Base-by-base conservation (phyloP, 2,113 vertebrate species). In the Microtus richardsoni region DNA sequence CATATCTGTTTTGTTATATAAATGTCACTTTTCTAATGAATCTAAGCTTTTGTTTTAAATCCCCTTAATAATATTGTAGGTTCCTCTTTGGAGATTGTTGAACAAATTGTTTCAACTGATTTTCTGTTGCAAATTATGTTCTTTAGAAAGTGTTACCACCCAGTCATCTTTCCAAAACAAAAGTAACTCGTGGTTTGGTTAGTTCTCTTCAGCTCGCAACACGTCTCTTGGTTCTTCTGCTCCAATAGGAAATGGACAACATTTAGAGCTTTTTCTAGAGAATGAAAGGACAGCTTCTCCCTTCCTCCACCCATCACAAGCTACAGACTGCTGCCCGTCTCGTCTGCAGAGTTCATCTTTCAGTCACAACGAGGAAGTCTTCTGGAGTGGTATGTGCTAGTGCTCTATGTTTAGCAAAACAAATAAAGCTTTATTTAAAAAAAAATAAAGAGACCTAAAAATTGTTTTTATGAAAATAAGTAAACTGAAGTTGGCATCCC, bases 391-490 rank as follows among this genome's bases (percentile, higher is more conserved):
- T 66, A 74, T 74, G 24, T 62, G 60, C 26, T 68, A 70, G 68
- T 58, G 24, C 0, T 58, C 49, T 62, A 28, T 84, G 62, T 85
- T 52, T 77, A 85, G 79, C 87, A 82, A 93, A 83, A 91, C 64
- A 94, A 88, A 94, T 74, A 49, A 77, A 92, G 5, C n/a, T 36
- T 87, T 64, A 47, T 78, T 95, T 21, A 71, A 54, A 58, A 58
- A 58, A 71, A 54, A 58, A n/a, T n/a, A 17, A 24, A 73, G 26
- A 91, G 36, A 24, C 75, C 22, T 78, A 70, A 78, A 91, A 79
- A 44, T 82, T 85, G 75, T 83, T 96, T 96, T 83, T 33, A 74
- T 93, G 78, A 62, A 89, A 97, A 54, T 64, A 86, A 88, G 64
- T 84, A 70, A 91, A 78, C 47, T 86, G 19, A 54, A 78, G 60